Percentiles rank a stretch among this genome's conserved stretches.
These are phyloP conservation scores for Drosophila tsacasi DNA, from an alignment of 1,140 invertebrate species.

Conservation along the genomic window DNA sequence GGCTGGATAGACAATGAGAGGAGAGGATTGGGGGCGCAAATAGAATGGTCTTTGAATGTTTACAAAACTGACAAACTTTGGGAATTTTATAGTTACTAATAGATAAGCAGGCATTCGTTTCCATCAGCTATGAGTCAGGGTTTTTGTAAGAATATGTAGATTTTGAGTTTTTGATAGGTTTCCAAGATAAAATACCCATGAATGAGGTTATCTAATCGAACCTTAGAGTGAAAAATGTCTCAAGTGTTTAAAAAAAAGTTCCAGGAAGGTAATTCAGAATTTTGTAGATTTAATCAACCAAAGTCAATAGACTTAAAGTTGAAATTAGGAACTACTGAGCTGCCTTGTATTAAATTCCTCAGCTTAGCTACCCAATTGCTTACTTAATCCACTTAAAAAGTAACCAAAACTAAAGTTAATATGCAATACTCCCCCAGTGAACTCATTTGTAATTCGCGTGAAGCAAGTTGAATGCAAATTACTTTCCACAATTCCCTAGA, in stretches of 20 bases:
- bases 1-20: background rate
- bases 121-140: too few relatives aligned
- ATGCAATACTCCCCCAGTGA: background rate
- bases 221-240: background rate
- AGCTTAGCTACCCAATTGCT: background rate
- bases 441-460: background rate
- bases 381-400: background rate
- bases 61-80: slow-evolving; percentile 2
- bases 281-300: background rate
- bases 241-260: background rate
- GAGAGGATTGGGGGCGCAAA: background rate
- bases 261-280: background rate
- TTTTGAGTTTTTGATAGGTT: background rate
- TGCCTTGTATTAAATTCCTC: too few relatives aligned
- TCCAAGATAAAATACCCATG: too few relatives aligned
- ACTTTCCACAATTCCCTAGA: slow-evolving; percentile 11
- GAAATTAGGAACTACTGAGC: too few relatives aligned
- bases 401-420: background rate
- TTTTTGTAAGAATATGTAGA: background rate
- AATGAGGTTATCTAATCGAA: background rate
- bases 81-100: background rate
- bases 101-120: background rate
- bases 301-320: background rate
- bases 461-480: slow-evolving; percentile 35
- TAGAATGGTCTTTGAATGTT: slow-evolving; percentile 7